Evolutionary conservation across 2,888 invertebrate species (phyloP).

Genomic region (Rutpela maculata): DNA sequence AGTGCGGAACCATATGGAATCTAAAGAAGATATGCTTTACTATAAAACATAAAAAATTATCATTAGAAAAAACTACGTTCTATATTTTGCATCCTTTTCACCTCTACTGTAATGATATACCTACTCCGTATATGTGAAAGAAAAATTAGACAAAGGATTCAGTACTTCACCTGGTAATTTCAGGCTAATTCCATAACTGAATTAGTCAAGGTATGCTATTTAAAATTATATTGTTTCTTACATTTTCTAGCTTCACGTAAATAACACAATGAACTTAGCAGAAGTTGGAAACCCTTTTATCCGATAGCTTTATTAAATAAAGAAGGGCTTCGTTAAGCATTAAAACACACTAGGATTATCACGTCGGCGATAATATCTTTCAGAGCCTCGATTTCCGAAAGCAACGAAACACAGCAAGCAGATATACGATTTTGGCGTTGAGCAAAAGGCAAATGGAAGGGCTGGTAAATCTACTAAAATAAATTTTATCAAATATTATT

Average conservation of each 20-base stretch:
- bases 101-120: too few species aligned
- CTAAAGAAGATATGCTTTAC: too few species aligned
- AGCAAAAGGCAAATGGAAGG: neutral
- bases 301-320: conserved; percentile 55
- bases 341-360: conserved; percentile 60
- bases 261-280: conserved; percentile 31
- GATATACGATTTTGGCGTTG: neutral
- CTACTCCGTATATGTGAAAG: too few species aligned
- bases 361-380: conserved; percentile 57
- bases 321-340: conserved; percentile 57
- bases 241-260: conserved; percentile 21
- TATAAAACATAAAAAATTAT: too few species aligned
- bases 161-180: neutral
- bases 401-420: conserved; percentile 21
- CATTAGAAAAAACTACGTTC: too few species aligned
- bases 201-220: neutral
- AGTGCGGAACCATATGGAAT: too few species aligned
- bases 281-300: conserved; percentile 48
- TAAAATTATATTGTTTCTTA: conserved; percentile 22
- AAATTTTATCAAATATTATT: neutral
- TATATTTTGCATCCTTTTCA: too few species aligned
- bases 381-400: conserved; percentile 13
- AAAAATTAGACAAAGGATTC: too few species aligned
- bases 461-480: neutral
- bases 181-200: neutral